These are phyloP conservation scores for Gryllus longicercus DNA, from an alignment of 2,888 invertebrate genomes.

Conservation along the genomic window DNA sequence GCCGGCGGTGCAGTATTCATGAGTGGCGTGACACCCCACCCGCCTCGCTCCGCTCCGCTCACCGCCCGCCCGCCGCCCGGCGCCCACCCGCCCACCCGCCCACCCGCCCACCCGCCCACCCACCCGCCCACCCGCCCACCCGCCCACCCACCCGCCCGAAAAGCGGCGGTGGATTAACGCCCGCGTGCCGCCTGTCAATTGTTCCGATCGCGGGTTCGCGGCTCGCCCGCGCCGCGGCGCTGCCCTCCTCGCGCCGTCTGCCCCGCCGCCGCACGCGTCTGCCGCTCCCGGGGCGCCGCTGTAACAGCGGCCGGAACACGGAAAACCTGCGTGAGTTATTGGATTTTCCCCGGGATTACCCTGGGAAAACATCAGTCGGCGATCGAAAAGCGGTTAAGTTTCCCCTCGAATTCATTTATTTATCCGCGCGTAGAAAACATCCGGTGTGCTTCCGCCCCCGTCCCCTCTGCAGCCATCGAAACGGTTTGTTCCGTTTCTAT, in stretches of 20 bases:
- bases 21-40: too few relatives aligned
- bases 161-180: neutral
- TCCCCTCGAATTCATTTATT: slow-evolving; percentile 9
- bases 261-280: neutral
- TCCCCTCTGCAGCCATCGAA: too few relatives aligned
- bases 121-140: too few relatives aligned
- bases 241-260: neutral
- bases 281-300: neutral
- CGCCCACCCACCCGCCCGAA: neutral
- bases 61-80: too few relatives aligned
- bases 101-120: too few relatives aligned
- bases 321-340: neutral
- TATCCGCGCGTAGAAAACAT: neutral
- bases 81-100: too few relatives aligned
- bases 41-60: too few relatives aligned
- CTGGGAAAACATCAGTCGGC: neutral
- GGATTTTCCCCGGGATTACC: neutral
- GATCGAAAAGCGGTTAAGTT: slow-evolving; percentile 6
- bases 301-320: neutral
- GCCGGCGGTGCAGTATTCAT: too few relatives aligned
- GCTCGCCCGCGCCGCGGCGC: neutral
- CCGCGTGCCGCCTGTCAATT: neutral
- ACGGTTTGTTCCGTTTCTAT: too few relatives aligned
- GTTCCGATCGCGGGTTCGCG: neutral
- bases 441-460: neutral